These are phyloP conservation scores for Botia almorhae DNA, from an alignment of 2,797 vertebrate genomes.

Conservation along the genomic window DNA sequence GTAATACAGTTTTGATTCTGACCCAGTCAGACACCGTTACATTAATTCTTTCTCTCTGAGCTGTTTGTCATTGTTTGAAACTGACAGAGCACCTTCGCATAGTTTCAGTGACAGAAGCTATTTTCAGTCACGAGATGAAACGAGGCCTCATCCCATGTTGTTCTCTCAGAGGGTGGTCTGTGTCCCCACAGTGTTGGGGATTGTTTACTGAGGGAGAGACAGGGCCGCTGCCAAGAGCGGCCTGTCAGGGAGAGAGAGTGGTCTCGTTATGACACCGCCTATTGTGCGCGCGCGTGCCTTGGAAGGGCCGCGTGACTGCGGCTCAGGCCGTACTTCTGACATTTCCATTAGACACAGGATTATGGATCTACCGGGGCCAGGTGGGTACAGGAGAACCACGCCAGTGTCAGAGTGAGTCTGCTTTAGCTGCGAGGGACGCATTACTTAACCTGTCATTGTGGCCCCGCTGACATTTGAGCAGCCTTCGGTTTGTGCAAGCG, in stretches of 20 bases:
- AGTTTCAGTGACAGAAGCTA: constrained; percentile 26
- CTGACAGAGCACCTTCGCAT: constrained; percentile 14
- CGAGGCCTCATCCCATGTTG: constrained; percentile 35
- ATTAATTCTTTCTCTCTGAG: constrained; percentile 33
- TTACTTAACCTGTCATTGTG: constrained; percentile 54
- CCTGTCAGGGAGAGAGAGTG: constrained; percentile 76
- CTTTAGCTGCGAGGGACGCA: constrained; percentile 45
- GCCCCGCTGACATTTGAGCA: constrained; percentile 37
- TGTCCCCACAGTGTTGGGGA: constrained; percentile 53
- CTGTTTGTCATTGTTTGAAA: neutral
- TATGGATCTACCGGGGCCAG: constrained; percentile 56
- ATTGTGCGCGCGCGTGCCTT: constrained; percentile 60
- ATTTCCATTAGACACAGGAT: constrained; percentile 68
- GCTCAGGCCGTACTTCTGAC: constrained; percentile 61
- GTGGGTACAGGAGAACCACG: constrained; percentile 45
- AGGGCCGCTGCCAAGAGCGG: constrained; percentile 61
- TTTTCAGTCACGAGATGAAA: constrained; percentile 24
- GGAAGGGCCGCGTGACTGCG: constrained; percentile 51
- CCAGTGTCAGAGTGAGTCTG: constrained; percentile 26
- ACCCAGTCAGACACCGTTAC: constrained; percentile 18
- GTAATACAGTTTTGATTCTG: constrained; percentile 7
- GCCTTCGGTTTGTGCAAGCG: neutral
- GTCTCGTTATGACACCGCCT: constrained; percentile 67
- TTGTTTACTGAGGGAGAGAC: constrained; percentile 66
- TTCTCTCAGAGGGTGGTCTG: constrained; percentile 37